Evolutionary conservation across 1,140 invertebrate species (phyloP), one percentile per base, ranked within the genome.

Genomic region (Micrasema minimum): DNA sequence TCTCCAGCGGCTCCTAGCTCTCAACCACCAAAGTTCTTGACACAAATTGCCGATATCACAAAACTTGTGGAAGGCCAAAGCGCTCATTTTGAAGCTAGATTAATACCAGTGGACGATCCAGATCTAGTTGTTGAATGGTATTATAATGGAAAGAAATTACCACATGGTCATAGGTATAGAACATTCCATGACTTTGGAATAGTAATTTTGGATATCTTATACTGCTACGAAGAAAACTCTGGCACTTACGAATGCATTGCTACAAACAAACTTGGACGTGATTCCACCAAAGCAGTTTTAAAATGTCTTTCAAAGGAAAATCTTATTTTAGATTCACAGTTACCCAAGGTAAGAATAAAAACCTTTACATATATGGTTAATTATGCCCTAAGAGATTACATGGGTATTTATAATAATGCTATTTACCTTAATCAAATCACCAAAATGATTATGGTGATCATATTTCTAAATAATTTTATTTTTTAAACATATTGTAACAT

Each of bases 101-200:
- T 98, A 23, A 94, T 93, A 18, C 96, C 96, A 10, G 89, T 96
- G 0, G 93, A 91, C 66, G 96, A 98, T 86, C 96, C 96, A 16
- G 93, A 96, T 77, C 86, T 98, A 64, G 92, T 91, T 77, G 95
- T 99, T 6, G 94, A 97, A 81, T 98, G 96, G 96, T 96, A 92
- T 78, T 96, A 94, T 77, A 96, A 98, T 81, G 95, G 95, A 59
- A 93, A 96, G 80, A 95, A 95, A 79, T 83, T 97, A 72, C 92
- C 93, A 0, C 92, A 93, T 80, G 96, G 96, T 22, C 96, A 98
- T 84, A 90, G 96, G 68, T 98, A 96, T 80, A 90, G 95, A 76
- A 97, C 95, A 50, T 96, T 97, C 90, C 95, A 98, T 80, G 96
- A 99, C 80, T 98, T 99, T 83, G 96, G 93, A 69, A 96, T 97